Evolutionary conservation across 2,888 invertebrate genomes (phyloP), one percentile per base, ranked within the genome.

Genomic region (Eupeodes luniger): DNA sequence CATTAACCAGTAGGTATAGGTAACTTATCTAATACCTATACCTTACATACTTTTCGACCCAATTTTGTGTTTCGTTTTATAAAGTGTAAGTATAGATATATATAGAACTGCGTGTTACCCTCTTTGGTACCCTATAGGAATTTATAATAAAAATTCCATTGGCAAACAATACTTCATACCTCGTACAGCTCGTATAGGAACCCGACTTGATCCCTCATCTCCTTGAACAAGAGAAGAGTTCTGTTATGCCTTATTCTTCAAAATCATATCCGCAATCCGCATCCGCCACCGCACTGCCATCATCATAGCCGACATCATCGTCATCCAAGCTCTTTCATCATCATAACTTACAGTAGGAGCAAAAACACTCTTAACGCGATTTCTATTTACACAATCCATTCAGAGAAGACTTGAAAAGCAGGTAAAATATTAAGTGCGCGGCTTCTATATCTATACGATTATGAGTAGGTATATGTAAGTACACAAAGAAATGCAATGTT

Each of bases 111-210:
- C 77, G 80, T 77, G 83, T 80, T 77, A 77, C 77, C 80, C 70
- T 72, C 70, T 6, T 67, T 14, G 76, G 51, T 49, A 64, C 57
- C 78, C 16, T 16, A 34, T 47, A 87, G 67, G 80, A 87, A 83
- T 87, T 83, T 84, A 76, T 83, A 83, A 84, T 87, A 77, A 87
- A 87, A 87, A 87, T 87, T 87, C 87, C 87, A 83, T 80, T 57
- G 83, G 67, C 62, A 87, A 87, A 84, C 87, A 83, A 84, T 77
- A 72, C 53, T 40, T 9, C 40, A 9, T 40, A 40, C 5, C 40
- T 27, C 27, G 27, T 27, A 3, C 27, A 3, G 27, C 3, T 27
- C 6, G 40, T 5, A 40, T 40, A 40, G 27, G 27, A 72, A n/a
- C 49, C 74, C 59, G n/a, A 76, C 27, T 40, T 44, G 51, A 80